These are phyloP conservation scores for Chalcosyrphus nemorum DNA, from an alignment of 2,888 invertebrate species.

Conservation along the genomic window DNA sequence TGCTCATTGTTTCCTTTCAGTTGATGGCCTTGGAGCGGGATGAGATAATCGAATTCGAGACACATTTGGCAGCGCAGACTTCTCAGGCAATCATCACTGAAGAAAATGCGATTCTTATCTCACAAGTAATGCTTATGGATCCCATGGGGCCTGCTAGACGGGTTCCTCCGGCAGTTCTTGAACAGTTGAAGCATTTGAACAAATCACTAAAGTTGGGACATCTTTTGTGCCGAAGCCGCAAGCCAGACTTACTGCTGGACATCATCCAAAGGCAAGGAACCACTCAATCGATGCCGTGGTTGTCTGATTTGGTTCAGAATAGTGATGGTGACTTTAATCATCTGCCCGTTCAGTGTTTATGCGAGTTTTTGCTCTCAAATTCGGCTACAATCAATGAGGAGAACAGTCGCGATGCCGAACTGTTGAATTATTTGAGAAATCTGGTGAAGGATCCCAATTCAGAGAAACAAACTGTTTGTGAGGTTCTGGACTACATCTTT, in stretches of 20 bases:
- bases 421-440: constrained; percentile 85
- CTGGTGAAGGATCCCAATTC: constrained; percentile 83
- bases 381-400: constrained; percentile 87
- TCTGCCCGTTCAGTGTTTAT: constrained; percentile 97
- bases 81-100: constrained; percentile 95
- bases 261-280: constrained; percentile 95
- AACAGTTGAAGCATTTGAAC: constrained; percentile 90
- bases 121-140: constrained; percentile 93
- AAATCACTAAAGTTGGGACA: constrained; percentile 92
- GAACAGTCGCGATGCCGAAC: constrained; percentile 86
- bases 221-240: constrained; percentile 92
- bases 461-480: constrained; percentile 87
- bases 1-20: constrained; percentile 74
- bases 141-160: constrained; percentile 92
- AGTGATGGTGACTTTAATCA: constrained; percentile 91
- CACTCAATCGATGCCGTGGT: constrained; percentile 97
- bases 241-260: constrained; percentile 95
- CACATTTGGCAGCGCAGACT: constrained; percentile 94
- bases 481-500: constrained; percentile 92
- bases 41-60: constrained; percentile 93
- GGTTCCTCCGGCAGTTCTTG: constrained; percentile 90
- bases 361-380: constrained; percentile 94
- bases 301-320: constrained; percentile 95
- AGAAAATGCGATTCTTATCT: constrained; percentile 91
- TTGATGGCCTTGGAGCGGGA: constrained; percentile 88